phyloP scores from a whole-genome alignment of 2,797 vertebrate species.

The Perodicticus potto region DNA sequence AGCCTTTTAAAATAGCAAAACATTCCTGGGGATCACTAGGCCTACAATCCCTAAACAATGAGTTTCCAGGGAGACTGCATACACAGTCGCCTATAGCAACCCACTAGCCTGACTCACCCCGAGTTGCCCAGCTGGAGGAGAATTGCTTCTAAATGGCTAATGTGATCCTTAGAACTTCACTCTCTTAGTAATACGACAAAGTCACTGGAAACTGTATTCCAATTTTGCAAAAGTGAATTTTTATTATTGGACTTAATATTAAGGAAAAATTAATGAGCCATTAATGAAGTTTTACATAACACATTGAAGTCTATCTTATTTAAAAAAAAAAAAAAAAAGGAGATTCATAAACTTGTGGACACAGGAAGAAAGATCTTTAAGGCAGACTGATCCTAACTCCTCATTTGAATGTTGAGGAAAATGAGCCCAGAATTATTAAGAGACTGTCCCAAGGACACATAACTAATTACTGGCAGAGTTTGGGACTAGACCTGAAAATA shows the following conservation, averaged over 20 bases:
- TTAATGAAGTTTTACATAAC: conserved; percentile 77
- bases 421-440: conserved; percentile 1
- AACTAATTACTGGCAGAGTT: conserved; percentile 53
- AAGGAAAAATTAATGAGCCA: conserved; percentile 81
- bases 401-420: conserved; percentile 33
- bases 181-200: conserved; percentile 67
- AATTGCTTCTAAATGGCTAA: conserved; percentile 65
- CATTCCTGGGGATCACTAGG: not conserved
- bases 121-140: conserved; percentile 49
- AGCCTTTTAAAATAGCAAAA: conserved; percentile 45
- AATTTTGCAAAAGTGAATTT: conserved; percentile 79
- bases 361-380: conserved; percentile 24
- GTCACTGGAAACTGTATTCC: conserved; percentile 73
- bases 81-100: not conserved
- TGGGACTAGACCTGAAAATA: conserved; percentile 21
- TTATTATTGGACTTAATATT: conserved; percentile 76
- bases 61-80: not conserved
- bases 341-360: not conserved
- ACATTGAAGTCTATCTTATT: conserved; percentile 74
- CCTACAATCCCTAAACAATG: not conserved
- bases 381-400: not conserved
- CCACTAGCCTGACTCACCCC: not conserved
- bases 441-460: not conserved
- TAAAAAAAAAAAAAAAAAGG: conserved; percentile 69
- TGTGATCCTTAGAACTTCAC: conserved; percentile 74